These are phyloP conservation scores for Trileptium ribeirensis DNA, from an alignment of 2,888 invertebrate genomes.

Conservation along the genomic window DNA sequence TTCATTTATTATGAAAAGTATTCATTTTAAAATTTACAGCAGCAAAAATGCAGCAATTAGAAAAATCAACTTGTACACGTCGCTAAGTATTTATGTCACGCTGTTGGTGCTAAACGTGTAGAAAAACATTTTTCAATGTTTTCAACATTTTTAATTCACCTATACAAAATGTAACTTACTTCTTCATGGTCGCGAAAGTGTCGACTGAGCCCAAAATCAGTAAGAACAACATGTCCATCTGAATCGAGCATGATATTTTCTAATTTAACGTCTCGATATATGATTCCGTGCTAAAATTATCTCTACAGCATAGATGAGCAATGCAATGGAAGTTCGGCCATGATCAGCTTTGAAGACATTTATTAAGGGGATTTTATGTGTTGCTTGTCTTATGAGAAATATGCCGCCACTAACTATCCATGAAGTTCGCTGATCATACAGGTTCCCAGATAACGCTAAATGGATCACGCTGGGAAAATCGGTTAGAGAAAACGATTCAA, in stretches of 20 bases:
- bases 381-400: too few species aligned
- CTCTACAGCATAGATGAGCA: too few species aligned
- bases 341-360: too few species aligned
- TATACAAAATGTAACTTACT: slow-evolving; percentile 20
- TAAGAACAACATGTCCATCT: slow-evolving; percentile 87
- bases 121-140: background rate
- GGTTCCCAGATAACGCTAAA: too few species aligned
- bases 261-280: slow-evolving; percentile 92
- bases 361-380: too few species aligned
- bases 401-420: too few species aligned
- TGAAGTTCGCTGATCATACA: too few species aligned
- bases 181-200: slow-evolving; percentile 70
- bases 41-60: background rate
- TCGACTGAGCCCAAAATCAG: slow-evolving; percentile 95
- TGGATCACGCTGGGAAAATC: too few species aligned
- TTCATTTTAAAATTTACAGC: too few species aligned
- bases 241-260: slow-evolving; percentile 91
- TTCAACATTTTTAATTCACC: slow-evolving; percentile 34
- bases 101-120: background rate
- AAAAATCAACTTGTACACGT: background rate
- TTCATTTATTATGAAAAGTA: too few species aligned
- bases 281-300: slow-evolving; percentile 87
- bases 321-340: too few species aligned
- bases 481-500: too few species aligned
- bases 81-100: background rate